phyloP scores from a whole-genome alignment of 2,888 invertebrate genomes.

The Lamproptera curius region DNA sequence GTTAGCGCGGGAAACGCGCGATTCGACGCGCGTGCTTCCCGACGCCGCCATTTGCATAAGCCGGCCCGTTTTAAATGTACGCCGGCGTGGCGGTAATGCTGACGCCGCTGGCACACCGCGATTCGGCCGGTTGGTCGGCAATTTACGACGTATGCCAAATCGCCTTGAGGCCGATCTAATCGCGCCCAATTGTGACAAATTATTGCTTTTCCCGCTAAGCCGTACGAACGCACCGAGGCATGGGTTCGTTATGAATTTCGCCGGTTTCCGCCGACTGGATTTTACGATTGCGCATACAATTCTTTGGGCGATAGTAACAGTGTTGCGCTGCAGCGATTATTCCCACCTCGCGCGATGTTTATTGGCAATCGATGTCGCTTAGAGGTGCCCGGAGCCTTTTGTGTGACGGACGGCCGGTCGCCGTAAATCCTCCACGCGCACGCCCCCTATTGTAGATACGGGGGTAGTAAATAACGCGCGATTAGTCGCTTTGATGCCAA shows the following conservation, averaged over 20 bases:
- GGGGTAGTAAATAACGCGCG: conserved; percentile 68
- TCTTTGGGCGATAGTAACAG: conserved; percentile 46
- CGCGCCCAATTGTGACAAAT: conserved; percentile 76
- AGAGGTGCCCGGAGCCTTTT: conserved; percentile 65
- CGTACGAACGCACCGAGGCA: conserved; percentile 43
- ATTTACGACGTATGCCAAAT: conserved; percentile 77
- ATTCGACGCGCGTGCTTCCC: conserved; percentile 73
- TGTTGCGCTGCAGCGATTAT: conserved; percentile 62
- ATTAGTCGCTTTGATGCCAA: conserved; percentile 61
- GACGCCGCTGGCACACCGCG: conserved; percentile 46
- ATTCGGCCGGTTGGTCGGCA: conserved; percentile 54
- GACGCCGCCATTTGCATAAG: conserved; percentile 59
- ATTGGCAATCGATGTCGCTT: conserved; percentile 72
- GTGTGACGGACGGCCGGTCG: conserved; percentile 47
- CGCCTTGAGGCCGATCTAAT: conserved; percentile 73
- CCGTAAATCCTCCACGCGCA: conserved; percentile 61
- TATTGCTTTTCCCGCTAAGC: conserved; percentile 76
- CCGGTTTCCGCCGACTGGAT: conserved; percentile 27
- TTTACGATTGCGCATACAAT: conserved; percentile 52
- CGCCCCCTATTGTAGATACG: conserved; percentile 62
- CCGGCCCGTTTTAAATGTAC: conserved; percentile 43
- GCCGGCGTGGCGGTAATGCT: conserved; percentile 20
- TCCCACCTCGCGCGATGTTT: conserved; percentile 63
- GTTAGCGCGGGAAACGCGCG: conserved; percentile 62
- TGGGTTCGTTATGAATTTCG: conserved; percentile 61